Evolutionary conservation across 2,113 vertebrate genomes (phyloP), one percentile per base, ranked within the genome.

Genomic region (Silurus meridionalis): DNA sequence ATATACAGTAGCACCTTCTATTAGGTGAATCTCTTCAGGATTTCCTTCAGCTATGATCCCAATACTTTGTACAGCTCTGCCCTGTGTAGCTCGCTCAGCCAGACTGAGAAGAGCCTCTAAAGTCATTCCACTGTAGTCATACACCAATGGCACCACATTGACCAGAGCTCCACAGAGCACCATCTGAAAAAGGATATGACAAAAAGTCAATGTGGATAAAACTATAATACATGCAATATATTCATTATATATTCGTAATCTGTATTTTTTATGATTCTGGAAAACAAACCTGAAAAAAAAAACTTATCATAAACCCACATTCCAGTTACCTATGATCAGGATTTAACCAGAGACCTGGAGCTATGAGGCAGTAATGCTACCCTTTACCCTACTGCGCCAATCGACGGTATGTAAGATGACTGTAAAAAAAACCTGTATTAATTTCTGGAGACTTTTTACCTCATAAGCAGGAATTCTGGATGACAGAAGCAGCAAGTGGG

Each of bases 401-500:
- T 69, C 13, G 13, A 69, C 37, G 25, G 8, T 37, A 69, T 15
- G 13, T 10, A 5, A 1, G n/a, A 25, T 7, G 13, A 15, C 66
- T 69, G 5, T 37, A 37, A 37, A 69, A 69, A 4, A 14, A 53
- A 17, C 11, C 17, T 15, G 0, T n/a, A 58, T 46, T 67, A 52
- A 53, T 23, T 25, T 67, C n/a, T 67, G 5, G 21, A 69, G 37
- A 10, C 6, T 19, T 50, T 72, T 46, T 74, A 97, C 96, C 95
- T 97, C 96, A 85, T 95, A 96, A 8, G 96, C 96, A 60, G 96
- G 96, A 63, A 96, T 88, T 86, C 88, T 93, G 69, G 95, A 94
- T 25, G 96, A 97, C 90, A 97, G 87, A 84, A 97, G 91, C 67
- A 97, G 83, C 17, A 97, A 55, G 21, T 88, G 90, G 9, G 64